Percentiles rank a stretch among this genome's conserved stretches.
Evolutionary conservation across 2,797 vertebrate genomes (phyloP).

Genomic region (Pseudomugil gertrudae): DNA sequence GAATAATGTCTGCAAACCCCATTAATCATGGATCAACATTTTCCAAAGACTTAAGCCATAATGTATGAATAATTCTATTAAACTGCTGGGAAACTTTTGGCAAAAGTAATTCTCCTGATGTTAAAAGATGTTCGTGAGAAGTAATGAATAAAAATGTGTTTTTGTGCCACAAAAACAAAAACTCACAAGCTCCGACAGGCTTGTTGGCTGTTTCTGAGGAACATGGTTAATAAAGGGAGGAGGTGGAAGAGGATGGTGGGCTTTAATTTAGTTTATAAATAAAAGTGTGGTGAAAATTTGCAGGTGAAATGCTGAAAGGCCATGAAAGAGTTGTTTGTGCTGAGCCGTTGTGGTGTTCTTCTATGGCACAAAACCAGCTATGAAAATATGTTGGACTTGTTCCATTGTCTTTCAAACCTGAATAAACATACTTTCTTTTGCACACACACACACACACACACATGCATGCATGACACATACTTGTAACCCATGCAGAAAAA

Average conservation of each 20-base stretch:
- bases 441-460: background rate
- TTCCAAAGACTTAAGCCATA: conserved; percentile 13
- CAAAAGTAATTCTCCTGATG: conserved; percentile 5
- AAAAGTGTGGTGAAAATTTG: background rate
- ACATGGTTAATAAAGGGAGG: background rate
- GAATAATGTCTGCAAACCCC: conserved; percentile 30
- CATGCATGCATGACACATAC: background rate
- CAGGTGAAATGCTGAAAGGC: conserved; percentile 14
- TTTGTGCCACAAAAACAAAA: conserved; percentile 40
- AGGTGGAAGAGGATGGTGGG: background rate
- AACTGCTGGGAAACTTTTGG: background rate
- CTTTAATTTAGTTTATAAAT: background rate
- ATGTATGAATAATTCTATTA: conserved; percentile 2
- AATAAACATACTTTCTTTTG: background rate
- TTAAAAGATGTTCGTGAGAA: conserved; percentile 17
- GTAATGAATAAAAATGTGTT: conserved; percentile 8
- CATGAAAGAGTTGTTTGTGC: conserved; percentile 17
- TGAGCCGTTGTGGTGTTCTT: background rate
- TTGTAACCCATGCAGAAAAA: background rate
- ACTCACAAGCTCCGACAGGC: conserved; percentile 50
- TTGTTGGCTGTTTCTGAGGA: conserved; percentile 24
- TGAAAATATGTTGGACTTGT: conserved; percentile 36
- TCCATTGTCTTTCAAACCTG: conserved; percentile 24
- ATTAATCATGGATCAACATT: conserved; percentile 53
- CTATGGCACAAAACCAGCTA: conserved; percentile 14